Conservation (phyloP, 2,888 invertebrate genomes). For the Ennomos quercinarius region DNA sequence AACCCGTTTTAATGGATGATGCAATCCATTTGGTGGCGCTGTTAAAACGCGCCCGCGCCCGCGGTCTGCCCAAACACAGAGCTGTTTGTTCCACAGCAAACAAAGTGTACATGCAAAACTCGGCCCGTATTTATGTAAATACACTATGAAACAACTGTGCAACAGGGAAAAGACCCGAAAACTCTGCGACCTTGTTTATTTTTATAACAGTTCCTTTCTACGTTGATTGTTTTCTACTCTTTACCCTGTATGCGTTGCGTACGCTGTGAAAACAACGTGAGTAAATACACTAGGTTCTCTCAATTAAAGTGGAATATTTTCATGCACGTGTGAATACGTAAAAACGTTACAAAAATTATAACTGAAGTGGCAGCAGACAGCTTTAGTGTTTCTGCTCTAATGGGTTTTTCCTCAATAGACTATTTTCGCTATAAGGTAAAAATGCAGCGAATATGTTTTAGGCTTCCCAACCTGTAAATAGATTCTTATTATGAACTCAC, state of each 20-base stretch:
- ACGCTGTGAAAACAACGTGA: conserved; percentile 28
- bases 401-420: conserved; percentile 1
- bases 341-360: conserved; percentile 22
- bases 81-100: conserved; percentile 65
- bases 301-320: conserved; percentile 37
- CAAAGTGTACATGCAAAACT: conserved; percentile 70
- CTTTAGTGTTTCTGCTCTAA: conserved; percentile 4
- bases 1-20: conserved; percentile 59
- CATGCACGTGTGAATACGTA: conserved; percentile 13
- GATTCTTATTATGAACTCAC: conserved; percentile 3
- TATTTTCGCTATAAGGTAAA: not conserved
- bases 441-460: not conserved
- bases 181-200: conserved; percentile 64
- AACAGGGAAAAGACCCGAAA: conserved; percentile 63
- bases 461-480: conserved; percentile 3
- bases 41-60: conserved; percentile 43
- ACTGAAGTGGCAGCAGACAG: conserved; percentile 14
- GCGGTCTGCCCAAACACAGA: conserved; percentile 60
- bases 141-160: conserved; percentile 69
- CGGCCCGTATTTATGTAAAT: conserved; percentile 74
- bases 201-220: conserved; percentile 64
- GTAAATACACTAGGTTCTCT: conserved; percentile 39
- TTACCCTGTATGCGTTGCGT: conserved; percentile 42
- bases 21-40: conserved; percentile 60
- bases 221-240: conserved; percentile 61